Evolutionary conservation across 2,797 vertebrate genomes (phyloP).

Genomic region (Tympanoctomys barrerae): DNA sequence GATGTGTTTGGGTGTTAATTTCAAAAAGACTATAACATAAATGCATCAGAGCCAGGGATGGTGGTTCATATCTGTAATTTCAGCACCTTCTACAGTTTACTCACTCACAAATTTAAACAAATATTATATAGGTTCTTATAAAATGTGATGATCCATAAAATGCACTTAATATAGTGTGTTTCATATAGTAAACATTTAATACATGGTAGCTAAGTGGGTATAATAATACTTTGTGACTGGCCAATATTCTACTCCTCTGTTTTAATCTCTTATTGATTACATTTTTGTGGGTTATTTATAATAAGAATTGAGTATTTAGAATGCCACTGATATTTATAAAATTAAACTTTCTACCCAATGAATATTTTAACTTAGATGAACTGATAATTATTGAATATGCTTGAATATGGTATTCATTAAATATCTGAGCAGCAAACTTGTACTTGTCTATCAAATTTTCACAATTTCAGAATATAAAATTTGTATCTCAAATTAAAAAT

Average conservation of each 20-base stretch:
- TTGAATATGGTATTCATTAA: not conserved
- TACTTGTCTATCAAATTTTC: conserved; percentile 33
- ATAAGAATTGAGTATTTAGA: conserved; percentile 47
- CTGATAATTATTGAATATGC: not conserved
- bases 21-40: no score
- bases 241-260: not conserved
- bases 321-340: not conserved
- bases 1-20: no score
- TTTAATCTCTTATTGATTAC: not conserved
- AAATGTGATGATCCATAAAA: not conserved
- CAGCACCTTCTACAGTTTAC: not conserved
- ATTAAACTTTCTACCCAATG: not conserved
- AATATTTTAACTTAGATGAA: conserved; percentile 39
- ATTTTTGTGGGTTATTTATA: conserved; percentile 13
- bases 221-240: not conserved
- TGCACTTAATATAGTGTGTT: not conserved
- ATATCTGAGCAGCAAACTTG: not conserved
- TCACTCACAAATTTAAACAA: not conserved
- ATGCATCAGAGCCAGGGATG: no score
- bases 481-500: not conserved
- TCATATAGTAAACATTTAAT: not conserved
- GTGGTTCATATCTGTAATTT: no score
- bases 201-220: not conserved
- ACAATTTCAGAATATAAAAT: conserved; percentile 38
- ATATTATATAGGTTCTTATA: not conserved